These are phyloP conservation scores for Salticus scenicus DNA, from an alignment of 2,888 invertebrate species.

Conservation along the genomic window DNA sequence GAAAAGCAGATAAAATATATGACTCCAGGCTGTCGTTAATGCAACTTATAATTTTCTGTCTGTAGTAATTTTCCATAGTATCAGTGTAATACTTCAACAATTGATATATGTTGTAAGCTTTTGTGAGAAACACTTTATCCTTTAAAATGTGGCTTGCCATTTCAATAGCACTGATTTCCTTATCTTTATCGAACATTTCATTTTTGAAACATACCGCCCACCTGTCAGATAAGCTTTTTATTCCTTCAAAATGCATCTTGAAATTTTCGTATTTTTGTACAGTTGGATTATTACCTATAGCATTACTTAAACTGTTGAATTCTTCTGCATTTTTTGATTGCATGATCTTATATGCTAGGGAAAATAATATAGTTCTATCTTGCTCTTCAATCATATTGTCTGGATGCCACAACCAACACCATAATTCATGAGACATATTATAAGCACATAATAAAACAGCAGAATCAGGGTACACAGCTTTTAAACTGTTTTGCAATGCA, in stretches of 20 bases:
- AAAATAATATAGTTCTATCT: slow-evolving; percentile 46
- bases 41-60: slow-evolving; percentile 59
- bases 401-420: slow-evolving; percentile 57
- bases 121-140: slow-evolving; percentile 61
- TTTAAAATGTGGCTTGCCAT: slow-evolving; percentile 62
- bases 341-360: slow-evolving; percentile 57
- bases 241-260: slow-evolving; percentile 42
- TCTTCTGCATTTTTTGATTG: slow-evolving; percentile 56
- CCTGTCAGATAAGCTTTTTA: slow-evolving; percentile 34
- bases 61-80: slow-evolving; percentile 60
- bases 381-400: slow-evolving; percentile 50
- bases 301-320: slow-evolving; percentile 37
- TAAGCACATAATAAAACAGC: slow-evolving; percentile 61
- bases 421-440: slow-evolving; percentile 55
- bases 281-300: slow-evolving; percentile 24
- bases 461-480: slow-evolving; percentile 56
- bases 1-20: slow-evolving; percentile 39
- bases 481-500: slow-evolving; percentile 46
- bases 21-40: slow-evolving; percentile 54
- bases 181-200: slow-evolving; percentile 60
- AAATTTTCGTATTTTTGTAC: slow-evolving; percentile 60
- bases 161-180: slow-evolving; percentile 59
- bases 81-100: slow-evolving; percentile 56
- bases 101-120: slow-evolving; percentile 57
- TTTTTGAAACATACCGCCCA: slow-evolving; percentile 67